Conservation (phyloP, 2,888 invertebrate genomes). For the Lomographa bimaculata region DNA sequence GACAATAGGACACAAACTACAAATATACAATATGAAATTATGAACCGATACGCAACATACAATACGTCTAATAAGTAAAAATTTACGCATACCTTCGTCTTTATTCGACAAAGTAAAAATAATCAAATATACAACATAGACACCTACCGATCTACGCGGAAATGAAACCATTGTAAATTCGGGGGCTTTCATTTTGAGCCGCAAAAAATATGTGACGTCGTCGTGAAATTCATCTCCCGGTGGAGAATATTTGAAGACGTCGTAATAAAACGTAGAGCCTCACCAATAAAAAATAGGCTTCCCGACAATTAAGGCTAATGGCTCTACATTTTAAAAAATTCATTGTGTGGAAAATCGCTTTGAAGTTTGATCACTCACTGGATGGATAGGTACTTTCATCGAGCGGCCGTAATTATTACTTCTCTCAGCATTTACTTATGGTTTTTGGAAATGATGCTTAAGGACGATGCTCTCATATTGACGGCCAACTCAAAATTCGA, state of each 20-base stretch:
- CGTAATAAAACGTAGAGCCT: constrained; percentile 40
- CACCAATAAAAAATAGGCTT: constrained; percentile 42
- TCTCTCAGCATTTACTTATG: constrained; percentile 10
- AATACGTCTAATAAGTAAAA: constrained; percentile 1
- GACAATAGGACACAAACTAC: too few species aligned
- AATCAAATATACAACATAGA: too few species aligned
- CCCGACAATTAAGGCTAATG: constrained; percentile 51
- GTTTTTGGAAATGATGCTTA: too few species aligned
- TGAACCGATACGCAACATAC: too few species aligned
- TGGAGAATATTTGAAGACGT: constrained; percentile 35
- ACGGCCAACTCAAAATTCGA: too few species aligned
- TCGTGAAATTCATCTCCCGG: constrained; percentile 28
- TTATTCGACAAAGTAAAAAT: too few species aligned
- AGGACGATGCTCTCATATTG: too few species aligned
- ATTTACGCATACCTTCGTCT: too few species aligned
- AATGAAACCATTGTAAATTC: constrained; percentile 10
- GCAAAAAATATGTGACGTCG: constrained; percentile 29
- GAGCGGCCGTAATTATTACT: constrained; percentile 14
- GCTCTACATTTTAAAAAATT: constrained; percentile 46
- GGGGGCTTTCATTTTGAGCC: constrained; percentile 10
- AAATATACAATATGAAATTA: too few species aligned
- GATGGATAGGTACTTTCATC: constrained; percentile 20
- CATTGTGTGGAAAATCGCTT: constrained; percentile 43
- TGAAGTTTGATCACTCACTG: constrained; percentile 38
- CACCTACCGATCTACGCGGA: too few species aligned